Percentiles rank a stretch among this genome's conserved stretches.
These are phyloP conservation scores for Whitmania pigra DNA, from an alignment of 1,140 invertebrate genomes.

Conservation along the genomic window DNA sequence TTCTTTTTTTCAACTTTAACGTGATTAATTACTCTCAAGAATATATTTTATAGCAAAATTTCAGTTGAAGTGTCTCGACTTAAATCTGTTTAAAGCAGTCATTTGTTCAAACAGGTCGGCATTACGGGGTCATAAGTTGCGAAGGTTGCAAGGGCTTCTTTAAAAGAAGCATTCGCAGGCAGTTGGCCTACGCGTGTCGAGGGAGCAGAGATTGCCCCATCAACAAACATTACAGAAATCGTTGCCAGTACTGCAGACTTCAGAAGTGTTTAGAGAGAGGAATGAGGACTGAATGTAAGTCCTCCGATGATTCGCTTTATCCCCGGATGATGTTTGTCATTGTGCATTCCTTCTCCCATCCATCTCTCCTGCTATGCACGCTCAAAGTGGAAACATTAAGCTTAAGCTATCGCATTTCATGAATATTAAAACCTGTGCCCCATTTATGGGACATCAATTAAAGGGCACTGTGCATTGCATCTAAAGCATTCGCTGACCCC, in stretches of 20 bases:
- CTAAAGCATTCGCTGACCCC: too few species aligned
- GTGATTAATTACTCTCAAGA: constrained; percentile 11
- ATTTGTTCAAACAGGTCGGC: constrained; percentile 51
- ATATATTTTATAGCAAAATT: not conserved
- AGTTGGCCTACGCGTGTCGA: constrained; percentile 85
- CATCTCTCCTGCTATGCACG: not conserved
- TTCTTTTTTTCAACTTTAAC: not conserved
- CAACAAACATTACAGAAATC: constrained; percentile 79
- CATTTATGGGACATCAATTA: too few species aligned
- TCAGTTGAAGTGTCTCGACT: not conserved
- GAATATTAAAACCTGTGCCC: too few species aligned
- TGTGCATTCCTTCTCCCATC: not conserved
- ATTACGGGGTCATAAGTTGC: constrained; percentile 83
- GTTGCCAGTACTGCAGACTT: constrained; percentile 91
- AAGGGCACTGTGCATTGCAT: too few species aligned
- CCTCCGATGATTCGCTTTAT: not conserved
- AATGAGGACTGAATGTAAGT: constrained; percentile 95
- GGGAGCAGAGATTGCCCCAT: constrained; percentile 89
- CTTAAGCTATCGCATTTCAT: too few species aligned
- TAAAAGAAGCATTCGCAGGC: constrained; percentile 67
- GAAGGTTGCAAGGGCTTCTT: constrained; percentile 85
- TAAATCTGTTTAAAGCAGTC: not conserved
- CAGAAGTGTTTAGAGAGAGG: constrained; percentile 95
- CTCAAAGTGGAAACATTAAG: too few species aligned
- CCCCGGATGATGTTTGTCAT: not conserved